Percentiles rank a stretch among this genome's conserved stretches.
Conservation (phyloP, 2,888 invertebrate species). For the Drosophila pseudotalamancana region DNA sequence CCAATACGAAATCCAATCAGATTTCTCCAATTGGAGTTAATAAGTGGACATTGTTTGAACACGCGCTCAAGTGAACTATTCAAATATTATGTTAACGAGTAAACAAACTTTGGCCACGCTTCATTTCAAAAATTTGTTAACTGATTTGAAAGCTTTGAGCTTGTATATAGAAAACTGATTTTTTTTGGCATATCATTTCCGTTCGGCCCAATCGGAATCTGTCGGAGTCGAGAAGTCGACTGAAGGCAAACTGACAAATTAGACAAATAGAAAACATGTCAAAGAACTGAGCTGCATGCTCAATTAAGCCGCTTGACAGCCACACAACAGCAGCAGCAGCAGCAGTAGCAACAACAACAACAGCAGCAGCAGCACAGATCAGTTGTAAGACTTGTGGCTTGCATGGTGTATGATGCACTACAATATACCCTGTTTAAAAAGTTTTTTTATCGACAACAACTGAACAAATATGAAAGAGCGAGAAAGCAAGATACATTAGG, state of each 20-base stretch:
- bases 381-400: slow-evolving; percentile 3
- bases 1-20: neutral
- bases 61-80: slow-evolving; percentile 66
- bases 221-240: slow-evolving; percentile 8
- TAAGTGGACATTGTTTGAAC: slow-evolving; percentile 67
- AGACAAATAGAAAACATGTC: slow-evolving; percentile 78
- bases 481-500: too few relatives aligned
- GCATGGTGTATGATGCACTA: slow-evolving; percentile 1
- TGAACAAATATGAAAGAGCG: too few relatives aligned
- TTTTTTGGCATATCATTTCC: slow-evolving; percentile 74
- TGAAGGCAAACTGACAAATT: slow-evolving; percentile 70
- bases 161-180: slow-evolving; percentile 17
- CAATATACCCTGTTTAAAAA: slow-evolving; percentile 11
- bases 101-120: slow-evolving; percentile 52
- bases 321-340: slow-evolving; percentile 28
- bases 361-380: slow-evolving; percentile 46
- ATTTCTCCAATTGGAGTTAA: slow-evolving; percentile 24
- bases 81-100: slow-evolving; percentile 58
- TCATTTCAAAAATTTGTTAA: slow-evolving; percentile 14
- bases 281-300: slow-evolving; percentile 64
- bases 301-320: slow-evolving; percentile 72
- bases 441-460: too few relatives aligned
- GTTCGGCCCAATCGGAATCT: slow-evolving; percentile 40
- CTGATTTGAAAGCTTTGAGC: slow-evolving; percentile 36
- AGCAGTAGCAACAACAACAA: slow-evolving; percentile 11